phyloP scores from a whole-genome alignment of 2,113 vertebrate genomes.

The Paradisaea rubra region DNA sequence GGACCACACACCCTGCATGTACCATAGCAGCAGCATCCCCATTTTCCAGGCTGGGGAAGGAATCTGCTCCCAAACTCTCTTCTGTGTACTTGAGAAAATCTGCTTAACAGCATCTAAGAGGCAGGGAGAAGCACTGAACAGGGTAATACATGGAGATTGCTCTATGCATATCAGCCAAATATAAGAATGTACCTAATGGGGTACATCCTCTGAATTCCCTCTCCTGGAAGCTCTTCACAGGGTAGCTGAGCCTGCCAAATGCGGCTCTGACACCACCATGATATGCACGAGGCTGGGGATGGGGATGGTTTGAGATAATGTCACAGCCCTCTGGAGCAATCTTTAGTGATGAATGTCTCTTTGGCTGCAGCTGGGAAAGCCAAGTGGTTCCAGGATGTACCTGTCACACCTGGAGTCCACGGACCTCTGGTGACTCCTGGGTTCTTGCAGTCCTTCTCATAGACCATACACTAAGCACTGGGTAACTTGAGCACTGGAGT shows the following conservation, averaged over 20 bases:
- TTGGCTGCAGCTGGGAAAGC: neutral
- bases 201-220: neutral
- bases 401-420: neutral
- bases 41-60: neutral
- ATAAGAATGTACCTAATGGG: neutral
- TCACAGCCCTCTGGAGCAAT: neutral
- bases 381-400: neutral
- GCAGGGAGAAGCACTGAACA: neutral
- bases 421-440: neutral
- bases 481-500: neutral
- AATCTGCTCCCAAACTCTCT: neutral
- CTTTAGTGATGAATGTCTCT: neutral
- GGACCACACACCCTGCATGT: accelerated
- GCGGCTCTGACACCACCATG: neutral
- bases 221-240: neutral
- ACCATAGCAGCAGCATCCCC: neutral
- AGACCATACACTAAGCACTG: neutral
- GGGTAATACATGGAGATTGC: too few species aligned
- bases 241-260: neutral
- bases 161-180: neutral
- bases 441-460: neutral
- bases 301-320: neutral
- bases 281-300: accelerated
- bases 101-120: neutral
- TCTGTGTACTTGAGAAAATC: neutral